Conservation (phyloP, 1,140 invertebrate species). For the Drosophila nigromelanica region DNA sequence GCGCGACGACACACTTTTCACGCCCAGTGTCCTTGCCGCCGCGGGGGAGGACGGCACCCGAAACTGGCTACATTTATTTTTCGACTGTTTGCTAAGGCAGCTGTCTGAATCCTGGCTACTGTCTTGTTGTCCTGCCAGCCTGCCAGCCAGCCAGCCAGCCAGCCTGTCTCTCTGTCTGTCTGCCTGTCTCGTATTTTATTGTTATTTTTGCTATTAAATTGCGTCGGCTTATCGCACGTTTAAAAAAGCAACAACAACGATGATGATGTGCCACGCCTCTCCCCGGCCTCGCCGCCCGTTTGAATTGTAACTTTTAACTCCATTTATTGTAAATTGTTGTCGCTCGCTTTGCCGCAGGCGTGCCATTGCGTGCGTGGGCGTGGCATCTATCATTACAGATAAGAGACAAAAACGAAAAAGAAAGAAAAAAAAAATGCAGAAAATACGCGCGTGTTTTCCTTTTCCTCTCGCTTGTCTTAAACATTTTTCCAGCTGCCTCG, state of each 20-base stretch:
- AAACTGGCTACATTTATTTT: constrained; percentile 64
- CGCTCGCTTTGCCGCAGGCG: constrained; percentile 24
- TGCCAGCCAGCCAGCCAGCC: background rate
- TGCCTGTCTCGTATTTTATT: constrained; percentile 74
- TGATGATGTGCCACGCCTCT: constrained; percentile 26
- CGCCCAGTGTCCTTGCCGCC: constrained; percentile 55
- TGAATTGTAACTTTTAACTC: constrained; percentile 82
- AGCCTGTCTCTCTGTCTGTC: constrained; percentile 36
- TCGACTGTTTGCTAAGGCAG: constrained; percentile 67
- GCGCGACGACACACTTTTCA: constrained; percentile 71
- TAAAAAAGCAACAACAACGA: constrained; percentile 67
- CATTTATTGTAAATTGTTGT: constrained; percentile 82
- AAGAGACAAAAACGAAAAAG: constrained; percentile 24
- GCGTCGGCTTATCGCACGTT: constrained; percentile 81
- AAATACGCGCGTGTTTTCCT: constrained; percentile 54
- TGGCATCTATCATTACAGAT: constrained; percentile 77
- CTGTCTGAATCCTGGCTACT: constrained; percentile 16
- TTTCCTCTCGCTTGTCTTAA: constrained; percentile 12
- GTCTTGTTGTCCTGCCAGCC: constrained; percentile 15
- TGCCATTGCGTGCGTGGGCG: constrained; percentile 54
- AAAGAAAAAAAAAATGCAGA: constrained; percentile 25
- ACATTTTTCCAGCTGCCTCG: constrained; percentile 11
- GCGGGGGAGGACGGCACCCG: background rate
- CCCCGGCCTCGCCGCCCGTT: constrained; percentile 24
- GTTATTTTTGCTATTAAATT: constrained; percentile 83